Conservation (phyloP, 1,140 invertebrate genomes). For the Steinernema feltiae region DNA sequence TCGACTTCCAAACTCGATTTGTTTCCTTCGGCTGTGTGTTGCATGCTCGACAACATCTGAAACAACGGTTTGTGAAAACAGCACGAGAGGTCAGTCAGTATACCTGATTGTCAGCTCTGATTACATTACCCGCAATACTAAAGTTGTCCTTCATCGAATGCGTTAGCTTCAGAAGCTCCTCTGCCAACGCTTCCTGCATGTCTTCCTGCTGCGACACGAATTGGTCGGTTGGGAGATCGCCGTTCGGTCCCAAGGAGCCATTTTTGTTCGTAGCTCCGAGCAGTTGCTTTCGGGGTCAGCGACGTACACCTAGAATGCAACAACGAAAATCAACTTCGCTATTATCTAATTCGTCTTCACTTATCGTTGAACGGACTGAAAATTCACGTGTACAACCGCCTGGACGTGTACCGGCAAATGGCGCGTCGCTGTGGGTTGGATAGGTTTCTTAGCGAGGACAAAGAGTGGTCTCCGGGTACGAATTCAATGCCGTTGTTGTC, state of each 20-base stretch:
- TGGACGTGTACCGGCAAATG: conserved; percentile 76
- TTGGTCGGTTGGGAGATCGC: neutral
- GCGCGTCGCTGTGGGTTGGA: conserved; percentile 82
- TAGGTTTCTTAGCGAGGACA: conserved; percentile 65
- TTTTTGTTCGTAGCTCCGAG: conserved; percentile 26
- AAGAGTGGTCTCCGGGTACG: conserved; percentile 32
- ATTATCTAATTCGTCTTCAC: too few species aligned
- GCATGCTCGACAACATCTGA: conserved; percentile 39
- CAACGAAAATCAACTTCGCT: too few species aligned
- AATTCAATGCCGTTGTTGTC: conserved; percentile 55
- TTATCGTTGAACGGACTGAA: conserved; percentile 91
- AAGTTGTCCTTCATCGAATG: conserved; percentile 48
- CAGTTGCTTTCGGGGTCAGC: conserved; percentile 40
- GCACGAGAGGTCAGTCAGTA: neutral
- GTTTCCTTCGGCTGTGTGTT: conserved; percentile 37
- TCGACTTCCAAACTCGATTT: conserved; percentile 40
- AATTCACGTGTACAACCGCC: conserved; percentile 89
- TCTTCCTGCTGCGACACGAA: conserved; percentile 32
- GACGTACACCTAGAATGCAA: conserved; percentile 35
- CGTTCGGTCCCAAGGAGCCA: neutral
- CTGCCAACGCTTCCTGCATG: conserved; percentile 39
- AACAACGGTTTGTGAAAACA: neutral
- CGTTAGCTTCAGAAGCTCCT: conserved; percentile 49
- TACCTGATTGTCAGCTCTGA: conserved; percentile 51
- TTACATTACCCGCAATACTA: conserved; percentile 46